phyloP scores from a whole-genome alignment of 2,888 invertebrate genomes.

The Diabrotica balteata region DNA sequence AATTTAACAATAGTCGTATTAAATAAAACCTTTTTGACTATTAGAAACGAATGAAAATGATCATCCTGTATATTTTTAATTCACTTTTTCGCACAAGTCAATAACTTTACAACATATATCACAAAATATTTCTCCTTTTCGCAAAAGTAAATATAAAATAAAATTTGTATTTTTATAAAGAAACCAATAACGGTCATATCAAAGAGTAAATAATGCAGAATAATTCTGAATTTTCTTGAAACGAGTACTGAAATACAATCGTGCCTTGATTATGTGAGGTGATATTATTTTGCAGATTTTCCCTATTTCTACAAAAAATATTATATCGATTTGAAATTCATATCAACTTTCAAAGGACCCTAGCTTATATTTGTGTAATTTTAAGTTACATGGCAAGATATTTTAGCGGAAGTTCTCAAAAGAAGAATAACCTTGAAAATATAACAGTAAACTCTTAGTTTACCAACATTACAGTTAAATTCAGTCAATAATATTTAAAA shows the following conservation, averaged over 20 bases:
- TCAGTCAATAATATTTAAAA: no score
- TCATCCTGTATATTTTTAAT: background rate
- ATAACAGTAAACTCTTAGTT: no score
- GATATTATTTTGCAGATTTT: constrained; percentile 49
- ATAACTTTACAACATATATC: no score
- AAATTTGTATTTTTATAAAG: constrained; percentile 49
- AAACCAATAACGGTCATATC: constrained; percentile 18
- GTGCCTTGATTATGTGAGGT: constrained; percentile 59
- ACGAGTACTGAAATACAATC: constrained; percentile 58
- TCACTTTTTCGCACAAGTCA: no score
- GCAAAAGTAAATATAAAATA: background rate
- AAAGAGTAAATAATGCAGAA: constrained; percentile 2
- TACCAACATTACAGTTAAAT: no score
- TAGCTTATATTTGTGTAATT: constrained; percentile 47
- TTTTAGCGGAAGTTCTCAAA: no score
- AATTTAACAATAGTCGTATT: no score
- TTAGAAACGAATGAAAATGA: no score
- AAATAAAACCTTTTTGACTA: no score
- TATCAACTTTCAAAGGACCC: constrained; percentile 53
- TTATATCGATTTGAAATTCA: constrained; percentile 42
- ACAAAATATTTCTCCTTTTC: no score
- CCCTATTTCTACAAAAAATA: constrained; percentile 27
- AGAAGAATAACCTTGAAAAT: no score
- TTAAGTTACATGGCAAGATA: background rate
- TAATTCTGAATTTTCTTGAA: constrained; percentile 16